Base-by-base conservation (phyloP, 2,113 vertebrate species). In the Silurus glanis region DNA sequence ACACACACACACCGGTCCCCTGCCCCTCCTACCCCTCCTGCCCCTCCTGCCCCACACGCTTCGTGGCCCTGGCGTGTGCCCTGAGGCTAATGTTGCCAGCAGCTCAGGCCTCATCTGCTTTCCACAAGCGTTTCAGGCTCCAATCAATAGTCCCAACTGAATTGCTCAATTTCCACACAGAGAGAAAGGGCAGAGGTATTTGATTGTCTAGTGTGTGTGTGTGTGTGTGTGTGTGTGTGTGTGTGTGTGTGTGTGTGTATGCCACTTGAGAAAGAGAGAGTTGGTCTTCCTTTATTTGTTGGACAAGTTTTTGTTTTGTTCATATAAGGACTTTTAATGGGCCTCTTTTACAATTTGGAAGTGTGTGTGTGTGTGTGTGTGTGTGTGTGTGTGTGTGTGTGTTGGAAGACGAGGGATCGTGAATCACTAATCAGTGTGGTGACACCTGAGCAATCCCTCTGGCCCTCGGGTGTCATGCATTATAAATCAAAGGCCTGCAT, bases 401-500 rank as follows among this genome's bases (percentile, higher is more conserved):
- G 81, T 58, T 62, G 71, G 80, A 49, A 56, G 56, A 62, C 69
- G 69, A 91, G 91, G 91, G 93, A 90, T 94, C 93, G 94, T 94
- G 93, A 94, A 94, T 95, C 93, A 91, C 93, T 95, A 95, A 95
- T 95, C 94, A 94, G 95, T 92, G 90, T 91, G 91, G 95, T 93
- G 93, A 93, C 94, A 96, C 95, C 94, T 95, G 94, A 95, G 95
- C 94, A 93, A 94, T 95, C 91, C 93, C 92, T 93, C 92, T 89
- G 92, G 94, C 94, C 94, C 93, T 88, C 91, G 93, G 94, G 94
- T 94, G 93, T 92, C 94, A 94, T 95, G 94, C 93, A 95, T 95
- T 95, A 96, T 95, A 95, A 95, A 96, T 96, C 95, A 95, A 95
- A 95, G 92, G 92, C 91, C 90, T 90, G 86, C 84, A 95, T 95